A percentile compares a stretch with the other conserved stretches of the same genome.
Conservation (phyloP, 2,888 invertebrate genomes). For the Ctena decussata region DNA sequence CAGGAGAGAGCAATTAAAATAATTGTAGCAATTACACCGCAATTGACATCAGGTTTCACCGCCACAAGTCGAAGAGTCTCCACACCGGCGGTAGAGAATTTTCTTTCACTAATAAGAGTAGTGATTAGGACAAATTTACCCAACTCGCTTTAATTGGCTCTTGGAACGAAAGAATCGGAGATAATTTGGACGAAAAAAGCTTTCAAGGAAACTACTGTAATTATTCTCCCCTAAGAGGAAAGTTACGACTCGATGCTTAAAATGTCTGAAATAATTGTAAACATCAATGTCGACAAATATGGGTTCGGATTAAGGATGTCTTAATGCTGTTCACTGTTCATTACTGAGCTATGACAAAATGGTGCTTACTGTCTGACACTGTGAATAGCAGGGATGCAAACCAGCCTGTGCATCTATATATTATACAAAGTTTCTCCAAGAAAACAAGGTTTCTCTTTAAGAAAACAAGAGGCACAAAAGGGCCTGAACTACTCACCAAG, state of each 20-base stretch:
- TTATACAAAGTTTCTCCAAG: no score
- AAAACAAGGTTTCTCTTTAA: no score
- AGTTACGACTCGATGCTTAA: neutral
- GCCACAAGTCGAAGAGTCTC: neutral
- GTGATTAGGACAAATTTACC: conserved; percentile 1
- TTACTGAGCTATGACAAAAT: no score
- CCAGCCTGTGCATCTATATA: no score
- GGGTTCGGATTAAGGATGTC: no score
- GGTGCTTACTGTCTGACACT: no score
- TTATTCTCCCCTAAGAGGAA: neutral
- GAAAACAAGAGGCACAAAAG: no score
- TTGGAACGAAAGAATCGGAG: neutral
- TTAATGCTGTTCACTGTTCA: no score
- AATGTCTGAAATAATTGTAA: neutral
- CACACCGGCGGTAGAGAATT: neutral
- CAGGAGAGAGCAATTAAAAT: neutral
- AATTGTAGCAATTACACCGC: conserved; percentile 3
- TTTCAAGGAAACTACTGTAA: neutral
- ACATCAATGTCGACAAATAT: neutral
- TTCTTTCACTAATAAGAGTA: neutral
- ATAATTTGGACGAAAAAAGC: neutral
- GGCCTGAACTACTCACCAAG: no score
- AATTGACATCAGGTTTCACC: neutral
- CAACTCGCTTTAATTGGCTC: neutral
- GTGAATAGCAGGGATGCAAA: no score